Evolutionary conservation across 2,888 invertebrate genomes (phyloP).

Genomic region (Pyrgus malvae): DNA sequence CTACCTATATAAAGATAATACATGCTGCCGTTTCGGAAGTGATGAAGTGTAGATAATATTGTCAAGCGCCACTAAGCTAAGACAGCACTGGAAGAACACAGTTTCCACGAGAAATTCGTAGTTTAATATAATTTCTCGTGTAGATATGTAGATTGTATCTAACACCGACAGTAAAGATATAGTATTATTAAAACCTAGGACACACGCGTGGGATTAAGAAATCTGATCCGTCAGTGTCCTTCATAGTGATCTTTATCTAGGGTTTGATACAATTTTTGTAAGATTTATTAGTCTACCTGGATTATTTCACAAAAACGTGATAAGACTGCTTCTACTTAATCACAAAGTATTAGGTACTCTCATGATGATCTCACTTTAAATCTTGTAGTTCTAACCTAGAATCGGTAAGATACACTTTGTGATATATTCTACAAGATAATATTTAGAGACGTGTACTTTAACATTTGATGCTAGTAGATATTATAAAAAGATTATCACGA

Average conservation of each 20-base stretch:
- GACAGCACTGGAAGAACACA: constrained; percentile 73
- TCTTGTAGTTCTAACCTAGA: constrained; percentile 3
- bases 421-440: constrained; percentile 35
- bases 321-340: constrained; percentile 1
- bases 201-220: constrained; percentile 10
- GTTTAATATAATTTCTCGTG: constrained; percentile 42
- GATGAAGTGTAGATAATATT: constrained; percentile 53
- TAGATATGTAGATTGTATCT: constrained; percentile 70
- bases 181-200: constrained; percentile 41
- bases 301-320: constrained; percentile 4
- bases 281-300: not conserved
- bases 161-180: constrained; percentile 53
- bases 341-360: not conserved
- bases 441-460: constrained; percentile 42
- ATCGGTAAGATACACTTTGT: constrained; percentile 29
- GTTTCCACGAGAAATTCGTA: constrained; percentile 60
- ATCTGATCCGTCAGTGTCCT: not conserved
- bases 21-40: constrained; percentile 24
- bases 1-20: constrained; percentile 20
- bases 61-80: constrained; percentile 65
- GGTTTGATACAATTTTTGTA: not conserved
- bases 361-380: not conserved
- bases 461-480: constrained; percentile 43
- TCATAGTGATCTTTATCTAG: constrained; percentile 1
- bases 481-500: constrained; percentile 63